A percentile compares a stretch with the other conserved stretches of the same genome.
Conservation (phyloP, 2,113 vertebrate species). For the Ptilorrhoa leucosticta region DNA sequence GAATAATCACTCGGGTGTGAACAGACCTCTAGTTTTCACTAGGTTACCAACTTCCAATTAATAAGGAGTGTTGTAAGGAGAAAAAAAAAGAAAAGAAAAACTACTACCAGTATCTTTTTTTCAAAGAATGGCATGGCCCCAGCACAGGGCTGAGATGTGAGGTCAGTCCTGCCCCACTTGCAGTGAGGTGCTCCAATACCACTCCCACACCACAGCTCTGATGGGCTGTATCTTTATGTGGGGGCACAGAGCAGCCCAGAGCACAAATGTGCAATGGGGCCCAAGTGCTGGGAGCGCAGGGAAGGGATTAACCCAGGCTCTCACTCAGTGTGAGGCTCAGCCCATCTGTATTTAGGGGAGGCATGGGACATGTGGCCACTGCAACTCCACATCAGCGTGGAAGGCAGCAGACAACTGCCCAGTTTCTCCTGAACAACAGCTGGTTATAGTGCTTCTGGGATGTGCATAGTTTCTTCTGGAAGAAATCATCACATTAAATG, state of each 20-base stretch:
- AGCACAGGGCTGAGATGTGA: neutral
- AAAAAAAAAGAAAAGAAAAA: neutral
- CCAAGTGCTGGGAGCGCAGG: neutral
- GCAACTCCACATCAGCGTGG: neutral
- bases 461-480: conserved; percentile 18
- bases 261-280: neutral
- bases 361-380: neutral
- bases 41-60: neutral
- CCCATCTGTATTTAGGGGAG: neutral
- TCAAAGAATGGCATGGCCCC: neutral
- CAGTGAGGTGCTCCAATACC: neutral
- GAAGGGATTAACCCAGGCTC: neutral
- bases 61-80: neutral
- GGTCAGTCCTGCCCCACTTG: neutral
- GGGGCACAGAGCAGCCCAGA: neutral
- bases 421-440: conserved; percentile 21
- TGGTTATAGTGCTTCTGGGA: conserved; percentile 17
- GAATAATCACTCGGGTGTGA: neutral
- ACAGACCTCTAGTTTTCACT: neutral
- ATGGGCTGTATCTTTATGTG: neutral
- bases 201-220: neutral
- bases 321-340: neutral
- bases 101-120: neutral
- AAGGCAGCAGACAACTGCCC: neutral
- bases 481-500: conserved; percentile 16